Percentiles rank a stretch among this genome's conserved stretches.
Evolutionary conservation across 2,888 invertebrate species (phyloP).

Genomic region (Dichetophora obliterata): DNA sequence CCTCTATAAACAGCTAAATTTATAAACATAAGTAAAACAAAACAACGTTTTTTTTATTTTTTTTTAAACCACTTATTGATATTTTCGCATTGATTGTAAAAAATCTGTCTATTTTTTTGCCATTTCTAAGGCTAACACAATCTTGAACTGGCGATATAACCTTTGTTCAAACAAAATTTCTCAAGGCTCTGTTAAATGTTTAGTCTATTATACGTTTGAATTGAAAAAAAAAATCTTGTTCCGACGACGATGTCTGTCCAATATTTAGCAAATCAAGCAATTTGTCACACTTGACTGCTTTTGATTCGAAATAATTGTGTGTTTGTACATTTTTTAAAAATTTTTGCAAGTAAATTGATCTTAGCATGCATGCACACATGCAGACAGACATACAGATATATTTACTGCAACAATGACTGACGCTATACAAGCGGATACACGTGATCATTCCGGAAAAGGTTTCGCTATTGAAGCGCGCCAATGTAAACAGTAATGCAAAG

Average conservation of each 20-base stretch:
- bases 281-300: neutral
- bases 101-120: neutral
- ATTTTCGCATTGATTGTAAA: neutral
- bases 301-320: neutral
- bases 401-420: too few relatives aligned
- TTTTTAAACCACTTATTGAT: too few relatives aligned
- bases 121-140: neutral
- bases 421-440: too few relatives aligned
- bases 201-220: neutral
- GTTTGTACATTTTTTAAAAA: neutral
- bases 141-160: neutral
- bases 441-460: neutral
- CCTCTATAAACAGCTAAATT: too few relatives aligned
- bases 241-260: neutral
- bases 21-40: too few relatives aligned
- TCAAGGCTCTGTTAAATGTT: neutral
- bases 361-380: neutral
- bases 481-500: neutral
- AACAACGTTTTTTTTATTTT: too few relatives aligned
- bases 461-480: neutral
- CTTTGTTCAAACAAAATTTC: too few relatives aligned
- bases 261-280: neutral
- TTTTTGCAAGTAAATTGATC: neutral
- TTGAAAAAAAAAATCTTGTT: neutral
- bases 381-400: neutral